Evolutionary conservation across 1,140 invertebrate genomes (phyloP), one percentile per base, ranked within the genome.

Genomic region (Scaptomyza graminum): DNA sequence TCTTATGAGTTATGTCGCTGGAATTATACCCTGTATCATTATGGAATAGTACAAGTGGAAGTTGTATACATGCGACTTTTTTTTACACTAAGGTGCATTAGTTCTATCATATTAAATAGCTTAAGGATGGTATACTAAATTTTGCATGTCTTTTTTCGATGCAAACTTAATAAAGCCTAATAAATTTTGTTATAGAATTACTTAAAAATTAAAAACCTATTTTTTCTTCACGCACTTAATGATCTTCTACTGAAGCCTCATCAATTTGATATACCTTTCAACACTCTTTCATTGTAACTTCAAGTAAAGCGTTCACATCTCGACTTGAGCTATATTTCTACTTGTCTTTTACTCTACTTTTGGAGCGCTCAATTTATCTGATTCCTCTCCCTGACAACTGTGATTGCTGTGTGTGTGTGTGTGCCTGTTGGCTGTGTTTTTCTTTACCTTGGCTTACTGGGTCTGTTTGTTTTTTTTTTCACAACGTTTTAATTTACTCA

Each of bases 401-500:
- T 39, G 31, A 67, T 37, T 57, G 54, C 54, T 44, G 28, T 57
- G 62, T 39, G 18, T 22, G 18, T 22, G 18, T 22, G 18, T 22
- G 18, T 22, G 18, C 18, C 18, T 22, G 52, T 49, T 60, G 44
- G 62, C 52, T 52, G 25, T 34, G 31, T 34, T 57, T 67, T 71
- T 66, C 34, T 31, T 69, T 67, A 75, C 67, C 63, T 75, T 71
- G 55, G 59, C 64, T 81, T 67, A 77, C 62, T 34, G 31, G 55
- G 61, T 75, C 71, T 72, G 60, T 78, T 82, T 72, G 60, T 78
- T 82, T 84, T 68, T 70, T 18, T 22, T 22, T 22, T 56, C 75
- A 70, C 43, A 74, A 75, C 82, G 78, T 66, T 87, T 87, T 87
- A 87, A 87, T 88, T 87, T 83, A 79, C 83, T 83, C 75, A 85